Evolutionary conservation across 2,888 invertebrate species (phyloP), one percentile per base, ranked within the genome.

Genomic region (Spisula solida): DNA sequence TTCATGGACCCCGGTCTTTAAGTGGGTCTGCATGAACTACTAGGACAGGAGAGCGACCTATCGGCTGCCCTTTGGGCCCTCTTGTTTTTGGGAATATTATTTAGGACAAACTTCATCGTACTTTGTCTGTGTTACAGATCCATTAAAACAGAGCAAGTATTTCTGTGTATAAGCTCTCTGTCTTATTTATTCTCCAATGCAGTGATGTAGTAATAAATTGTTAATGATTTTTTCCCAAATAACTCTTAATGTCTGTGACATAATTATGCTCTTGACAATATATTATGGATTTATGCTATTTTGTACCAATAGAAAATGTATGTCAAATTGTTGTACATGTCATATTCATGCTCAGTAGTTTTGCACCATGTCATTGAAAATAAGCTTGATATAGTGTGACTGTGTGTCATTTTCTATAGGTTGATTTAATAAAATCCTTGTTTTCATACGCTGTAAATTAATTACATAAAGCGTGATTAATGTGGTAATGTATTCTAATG

Each of bases 101-200:
- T 51, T 14, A 60, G 12, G n/a, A 60, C 60, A n/a, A 60, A 60
- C 16, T n/a, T n/a, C 25, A n/a, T 6, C 5, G 20, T 60, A 60
- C 25, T 60, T n/a, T n/a, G 60, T 56, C 56, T 8, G 20, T 20
- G 12, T 60, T 25, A 60, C 25, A 75, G 75, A 16, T 34, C 34
- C 34, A 12, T 75, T 31, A 34, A 75, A 34, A 75, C 31, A 31
- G 18, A 75, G 75, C 75, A 75, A 75, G 75, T 75, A 75, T 75
- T 25, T 66, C 60, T 66, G 25, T 25, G 25, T 66, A 25, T 66
- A 66, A 10, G 12, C 60, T 60, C 10, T 16, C 1, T 51, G 14
- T 51, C 12, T 60, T 20, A 25, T 66, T 18, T 56, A 56, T 6
- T 20, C 2, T 5, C 5, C 18, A 56, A 56, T 56, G n/a, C n/a